Evolutionary conservation across 2,113 vertebrate species (phyloP), one percentile per base, ranked within the genome.

Genomic region (Elaphurus davidianus): DNA sequence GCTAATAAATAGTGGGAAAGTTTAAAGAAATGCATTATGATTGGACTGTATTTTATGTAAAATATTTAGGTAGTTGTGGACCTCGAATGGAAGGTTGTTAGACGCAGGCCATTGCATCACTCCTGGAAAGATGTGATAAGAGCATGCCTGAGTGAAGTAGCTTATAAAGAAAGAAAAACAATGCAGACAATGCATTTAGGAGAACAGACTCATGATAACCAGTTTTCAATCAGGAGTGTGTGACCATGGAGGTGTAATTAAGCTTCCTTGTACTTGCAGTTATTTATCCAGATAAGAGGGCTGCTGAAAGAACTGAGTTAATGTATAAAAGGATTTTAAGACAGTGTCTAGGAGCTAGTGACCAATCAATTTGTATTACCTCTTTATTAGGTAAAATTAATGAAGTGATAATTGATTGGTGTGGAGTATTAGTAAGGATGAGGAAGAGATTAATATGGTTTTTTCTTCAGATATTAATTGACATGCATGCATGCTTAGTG

Each of bases 91-190:
- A 85, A 11, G 8, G 33, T 2, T 10, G 5, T 71, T 36, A 78
- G 8, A 45, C 0, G 14, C 6, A 54, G 16, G 8, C 45, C 82
- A 28, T 13, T 52, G 10, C 1, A 1, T 87, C 3, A 8, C 6
- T 87, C 15, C 30, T 30, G 21, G 25, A 76, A 94, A 62, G 14
- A 36, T 57, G 14, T 19, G 2, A 4, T 40, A 64, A 93, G 17
- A 11, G 27, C 13, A 59, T 23, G 17, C 27, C 6, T 1, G 21
- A 64, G 1, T 14, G 67, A 84, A 71, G 12, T n/a, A 57, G 12
- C 36, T 79, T 16, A 78, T 33, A 57, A 50, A 9, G 43, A 16
- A 40, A 78, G n/a, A 52, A 95, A 90, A 95, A 47, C 67, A 64
- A 67, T 67, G 9, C 28, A 30, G 7, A 52, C 67, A n/a, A 90